Evolutionary conservation across 2,113 vertebrate genomes (phyloP).

Genomic region (Platycercus adscitus): DNA sequence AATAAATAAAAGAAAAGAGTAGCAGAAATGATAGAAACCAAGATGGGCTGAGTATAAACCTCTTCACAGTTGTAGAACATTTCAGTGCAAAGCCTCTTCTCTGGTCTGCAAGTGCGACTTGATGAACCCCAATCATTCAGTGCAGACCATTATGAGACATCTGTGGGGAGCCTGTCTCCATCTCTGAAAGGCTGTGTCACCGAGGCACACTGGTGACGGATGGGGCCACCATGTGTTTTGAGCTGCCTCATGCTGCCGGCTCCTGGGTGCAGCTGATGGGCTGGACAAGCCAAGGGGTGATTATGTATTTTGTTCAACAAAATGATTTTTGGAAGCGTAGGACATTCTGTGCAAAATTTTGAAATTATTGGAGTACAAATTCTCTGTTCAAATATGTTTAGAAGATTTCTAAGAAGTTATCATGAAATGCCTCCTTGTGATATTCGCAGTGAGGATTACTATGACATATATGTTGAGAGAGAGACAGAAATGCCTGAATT

Average conservation of each 20-base stretch:
- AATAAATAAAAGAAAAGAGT: neutral
- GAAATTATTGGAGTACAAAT: neutral
- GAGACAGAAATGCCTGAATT: neutral
- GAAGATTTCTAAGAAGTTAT: neutral
- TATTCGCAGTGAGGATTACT: neutral
- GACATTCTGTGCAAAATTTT: neutral
- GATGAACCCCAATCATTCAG: neutral
- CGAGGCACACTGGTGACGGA: fast-evolving
- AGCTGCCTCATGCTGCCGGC: fast-evolving
- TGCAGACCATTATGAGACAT: neutral
- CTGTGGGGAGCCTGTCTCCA: neutral
- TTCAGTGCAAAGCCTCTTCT: neutral
- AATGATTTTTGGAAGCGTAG: neutral
- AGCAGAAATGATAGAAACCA: neutral
- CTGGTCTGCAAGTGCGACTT: neutral
- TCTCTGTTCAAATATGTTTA: neutral
- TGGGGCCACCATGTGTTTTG: fast-evolving
- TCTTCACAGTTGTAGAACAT: neutral
- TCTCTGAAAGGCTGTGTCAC: neutral
- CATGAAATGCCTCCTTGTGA: neutral
- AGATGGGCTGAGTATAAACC: neutral
- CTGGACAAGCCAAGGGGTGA: neutral
- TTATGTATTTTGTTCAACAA: neutral
- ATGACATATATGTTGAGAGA: neutral
- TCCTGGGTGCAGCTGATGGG: neutral